Evolutionary conservation across 1,140 invertebrate genomes (phyloP).

Genomic region (Rhyacophila brunnea): DNA sequence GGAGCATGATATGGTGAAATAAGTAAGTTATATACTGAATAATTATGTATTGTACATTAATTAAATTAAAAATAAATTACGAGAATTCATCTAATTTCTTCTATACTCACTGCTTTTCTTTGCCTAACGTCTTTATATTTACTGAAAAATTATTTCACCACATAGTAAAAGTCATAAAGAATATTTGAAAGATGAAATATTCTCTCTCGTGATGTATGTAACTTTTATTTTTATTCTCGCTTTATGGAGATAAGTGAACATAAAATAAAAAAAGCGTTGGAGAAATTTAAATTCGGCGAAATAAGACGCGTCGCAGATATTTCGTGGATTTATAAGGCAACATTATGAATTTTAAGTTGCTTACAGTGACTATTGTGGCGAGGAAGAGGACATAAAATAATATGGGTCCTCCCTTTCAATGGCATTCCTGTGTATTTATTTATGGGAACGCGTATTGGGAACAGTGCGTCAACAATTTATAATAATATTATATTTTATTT

Average conservation of each 20-base stretch:
- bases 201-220: no score
- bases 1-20: no score
- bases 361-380: constrained; percentile 31
- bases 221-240: no score
- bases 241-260: no score
- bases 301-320: constrained; percentile 23
- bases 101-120: no score
- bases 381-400: constrained; percentile 32
- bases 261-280: constrained; percentile 6
- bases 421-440: constrained; percentile 33
- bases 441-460: constrained; percentile 15
- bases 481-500: no score
- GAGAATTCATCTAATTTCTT: no score
- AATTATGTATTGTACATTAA: no score
- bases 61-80: no score
- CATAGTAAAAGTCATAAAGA: background rate
- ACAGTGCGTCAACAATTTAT: no score
- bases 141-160: constrained; percentile 1
- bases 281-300: constrained; percentile 17
- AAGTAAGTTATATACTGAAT: no score
- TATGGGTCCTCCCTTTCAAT: constrained; percentile 22
- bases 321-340: constrained; percentile 29
- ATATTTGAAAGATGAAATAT: background rate
- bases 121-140: background rate
- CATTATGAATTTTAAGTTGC: constrained; percentile 37